Evolutionary conservation across 2,113 vertebrate genomes (phyloP).

Genomic region (Leiothrix lutea): DNA sequence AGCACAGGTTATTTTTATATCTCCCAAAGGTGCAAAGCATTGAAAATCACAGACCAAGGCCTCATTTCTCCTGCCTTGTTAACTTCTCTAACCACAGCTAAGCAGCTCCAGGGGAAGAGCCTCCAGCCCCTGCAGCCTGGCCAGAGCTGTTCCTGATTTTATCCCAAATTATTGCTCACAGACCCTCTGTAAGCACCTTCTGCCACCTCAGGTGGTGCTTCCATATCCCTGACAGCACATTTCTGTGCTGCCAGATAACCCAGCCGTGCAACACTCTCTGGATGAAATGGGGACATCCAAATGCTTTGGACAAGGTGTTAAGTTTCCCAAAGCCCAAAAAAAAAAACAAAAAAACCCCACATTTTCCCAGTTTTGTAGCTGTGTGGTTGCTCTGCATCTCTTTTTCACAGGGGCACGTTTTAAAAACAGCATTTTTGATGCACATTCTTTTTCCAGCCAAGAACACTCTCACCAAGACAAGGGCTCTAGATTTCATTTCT

Average conservation of each 20-base stretch:
- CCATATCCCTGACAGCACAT: background rate
- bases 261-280: background rate
- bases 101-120: background rate
- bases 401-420: background rate
- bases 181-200: background rate
- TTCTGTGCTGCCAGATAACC: background rate
- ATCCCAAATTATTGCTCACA: background rate
- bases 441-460: background rate
- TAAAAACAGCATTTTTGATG: background rate
- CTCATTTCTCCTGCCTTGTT: background rate
- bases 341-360: background rate
- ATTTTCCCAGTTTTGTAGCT: background rate
- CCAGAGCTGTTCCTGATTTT: background rate
- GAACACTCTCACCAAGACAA: background rate
- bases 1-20: background rate
- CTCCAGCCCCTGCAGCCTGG: background rate
- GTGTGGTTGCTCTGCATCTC: background rate
- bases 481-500: background rate
- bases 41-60: background rate
- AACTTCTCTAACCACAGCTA: background rate
- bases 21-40: background rate
- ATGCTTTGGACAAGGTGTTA: conserved; percentile 11
- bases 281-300: background rate
- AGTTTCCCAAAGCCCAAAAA: background rate
- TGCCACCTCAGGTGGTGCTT: background rate